Conservation (phyloP, 2,888 invertebrate species). For the Tachina lurida region DNA sequence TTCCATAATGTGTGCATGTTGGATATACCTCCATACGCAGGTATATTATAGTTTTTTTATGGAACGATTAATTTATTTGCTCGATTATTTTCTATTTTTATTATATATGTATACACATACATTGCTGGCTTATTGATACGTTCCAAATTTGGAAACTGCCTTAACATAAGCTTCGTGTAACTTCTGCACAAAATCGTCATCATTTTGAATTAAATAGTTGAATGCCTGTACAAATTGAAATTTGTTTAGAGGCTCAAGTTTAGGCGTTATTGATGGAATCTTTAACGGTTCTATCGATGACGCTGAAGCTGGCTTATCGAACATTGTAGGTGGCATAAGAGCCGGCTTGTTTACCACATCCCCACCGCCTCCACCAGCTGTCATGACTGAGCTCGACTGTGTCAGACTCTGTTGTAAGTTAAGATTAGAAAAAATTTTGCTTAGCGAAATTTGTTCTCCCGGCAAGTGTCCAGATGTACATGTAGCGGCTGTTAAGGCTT, state of each 20-base stretch:
- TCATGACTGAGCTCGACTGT: slow-evolving; percentile 37
- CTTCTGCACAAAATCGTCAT: slow-evolving; percentile 93
- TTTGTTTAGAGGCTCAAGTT: slow-evolving; percentile 89
- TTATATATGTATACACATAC: slow-evolving; percentile 21
- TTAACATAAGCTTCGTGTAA: slow-evolving; percentile 96
- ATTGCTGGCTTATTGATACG: slow-evolving; percentile 60
- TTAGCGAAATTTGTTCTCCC: slow-evolving; percentile 66
- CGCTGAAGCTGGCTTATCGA: slow-evolving; percentile 85
- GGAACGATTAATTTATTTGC: slow-evolving; percentile 28
- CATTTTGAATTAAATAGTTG: slow-evolving; percentile 92
- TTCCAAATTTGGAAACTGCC: slow-evolving; percentile 84
- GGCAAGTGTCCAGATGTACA: slow-evolving; percentile 58
- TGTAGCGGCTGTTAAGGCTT: slow-evolving; percentile 66
- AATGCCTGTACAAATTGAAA: slow-evolving; percentile 95
- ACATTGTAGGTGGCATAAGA: slow-evolving; percentile 94
- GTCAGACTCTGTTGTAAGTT: slow-evolving; percentile 54
- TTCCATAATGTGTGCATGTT: slow-evolving; percentile 39
- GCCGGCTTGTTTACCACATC: slow-evolving; percentile 85
- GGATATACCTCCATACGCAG: neutral
- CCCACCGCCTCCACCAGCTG: neutral
- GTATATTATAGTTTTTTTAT: slow-evolving; percentile 30
- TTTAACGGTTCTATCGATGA: slow-evolving; percentile 58
- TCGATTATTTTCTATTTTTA: slow-evolving; percentile 40
- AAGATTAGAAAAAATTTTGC: slow-evolving; percentile 69
- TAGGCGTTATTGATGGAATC: slow-evolving; percentile 54